These are phyloP conservation scores for Ptilodon capucinus DNA, from an alignment of 2,888 invertebrate species.

Conservation along the genomic window DNA sequence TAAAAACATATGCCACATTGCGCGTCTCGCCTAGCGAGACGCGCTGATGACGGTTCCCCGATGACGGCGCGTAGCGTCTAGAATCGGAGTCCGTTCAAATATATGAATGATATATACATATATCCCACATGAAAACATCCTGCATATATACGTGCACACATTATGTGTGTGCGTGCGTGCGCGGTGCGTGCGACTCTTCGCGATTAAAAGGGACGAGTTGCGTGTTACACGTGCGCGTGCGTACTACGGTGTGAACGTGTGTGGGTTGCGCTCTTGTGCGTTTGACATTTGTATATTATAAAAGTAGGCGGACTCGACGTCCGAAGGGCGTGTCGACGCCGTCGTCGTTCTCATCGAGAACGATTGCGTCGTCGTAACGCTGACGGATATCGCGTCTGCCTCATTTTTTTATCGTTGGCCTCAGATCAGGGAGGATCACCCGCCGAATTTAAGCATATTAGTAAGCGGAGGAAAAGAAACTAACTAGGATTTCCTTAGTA, in stretches of 20 bases:
- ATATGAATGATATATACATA: no score
- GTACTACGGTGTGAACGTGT: neutral
- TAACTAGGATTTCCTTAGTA: constrained; percentile 60
- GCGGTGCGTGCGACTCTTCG: neutral
- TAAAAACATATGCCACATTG: constrained; percentile 30
- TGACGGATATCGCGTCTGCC: constrained; percentile 37
- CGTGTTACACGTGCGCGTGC: neutral
- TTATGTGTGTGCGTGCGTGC: no score
- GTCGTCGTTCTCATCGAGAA: constrained; percentile 8
- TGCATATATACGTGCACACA: no score
- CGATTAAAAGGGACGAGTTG: neutral
- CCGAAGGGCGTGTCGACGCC: constrained; percentile 37
- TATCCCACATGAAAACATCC: no score
- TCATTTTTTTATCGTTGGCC: constrained; percentile 48
- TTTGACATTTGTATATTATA: neutral
- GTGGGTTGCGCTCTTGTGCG: neutral
- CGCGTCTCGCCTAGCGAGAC: neutral
- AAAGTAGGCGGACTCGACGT: constrained; percentile 26
- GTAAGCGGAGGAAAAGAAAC: constrained; percentile 88
- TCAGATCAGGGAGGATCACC: no score
- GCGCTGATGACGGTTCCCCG: constrained; percentile 29
- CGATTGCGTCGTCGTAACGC: constrained; percentile 18
- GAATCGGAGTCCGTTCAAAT: no score
- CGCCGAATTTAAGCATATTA: constrained; percentile 86
- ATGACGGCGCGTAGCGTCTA: constrained; percentile 4